Evolutionary conservation across 2,888 invertebrate genomes (phyloP), one percentile per base, ranked within the genome.

Genomic region (Anodontia alba): DNA sequence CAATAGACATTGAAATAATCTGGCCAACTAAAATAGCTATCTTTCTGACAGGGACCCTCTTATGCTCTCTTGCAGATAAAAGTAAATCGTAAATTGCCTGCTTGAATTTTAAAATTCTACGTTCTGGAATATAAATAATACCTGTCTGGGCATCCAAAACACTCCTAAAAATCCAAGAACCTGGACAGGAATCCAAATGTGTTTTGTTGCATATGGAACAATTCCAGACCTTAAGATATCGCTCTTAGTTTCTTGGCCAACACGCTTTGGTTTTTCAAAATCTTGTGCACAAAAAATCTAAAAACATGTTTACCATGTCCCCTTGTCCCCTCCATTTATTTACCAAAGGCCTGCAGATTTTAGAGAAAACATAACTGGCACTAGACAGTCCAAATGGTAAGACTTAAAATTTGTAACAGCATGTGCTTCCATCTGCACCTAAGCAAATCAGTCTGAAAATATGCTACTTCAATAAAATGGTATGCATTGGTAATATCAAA

Each of bases 11-110:
- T 20, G 79, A 81, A 67, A 84, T 75, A 0, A 81, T 31, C 62
- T 83, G 76, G n/a, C 79, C 83, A 1, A 80, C 80, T 20, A 79
- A 54, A 71, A 77, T 80, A n/a, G 82, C 82, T 1, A 79, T 33
- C 46, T 42, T 73, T 57, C 72, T 73, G 0, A 79, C 79, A 12
- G 42, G 67, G n/a, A 83, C 76, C 17, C 76, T 23, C 33, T 73
- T 75, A 29, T 73, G 70, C 5, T 1, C 20, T 42, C 68, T 73
- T 2, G 62, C 2, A n/a, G n/a, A n/a, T n/a, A n/a, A 5, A 1
- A 67, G 15, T 36, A 79, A 43, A 3, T 23, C 17, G 20, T 10
- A 17, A 33, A 68, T 68, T 23, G 68, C 62, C 17, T 33, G n/a
- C 10, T 49, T n/a, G 0, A 38, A 36, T 23, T 76, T 79, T 17